Evolutionary conservation across 2,113 vertebrate genomes (phyloP).

Genomic region (Phainopepla nitens): DNA sequence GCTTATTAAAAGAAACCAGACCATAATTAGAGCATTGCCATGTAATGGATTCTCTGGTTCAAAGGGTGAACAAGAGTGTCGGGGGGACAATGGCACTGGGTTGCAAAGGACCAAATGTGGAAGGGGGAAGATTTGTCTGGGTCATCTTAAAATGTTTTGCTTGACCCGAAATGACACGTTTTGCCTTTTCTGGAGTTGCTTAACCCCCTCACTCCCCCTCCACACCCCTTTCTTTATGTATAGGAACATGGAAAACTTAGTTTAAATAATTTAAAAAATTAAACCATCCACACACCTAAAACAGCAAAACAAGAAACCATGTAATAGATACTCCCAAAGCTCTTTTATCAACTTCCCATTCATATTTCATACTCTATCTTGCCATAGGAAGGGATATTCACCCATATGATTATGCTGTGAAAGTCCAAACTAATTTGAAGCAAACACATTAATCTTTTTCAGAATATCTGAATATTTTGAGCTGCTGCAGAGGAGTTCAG

Average conservation of each 20-base stretch:
- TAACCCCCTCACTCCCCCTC: background rate
- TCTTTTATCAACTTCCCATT: background rate
- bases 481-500: background rate
- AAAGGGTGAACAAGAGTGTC: background rate
- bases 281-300: background rate
- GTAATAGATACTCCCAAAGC: background rate
- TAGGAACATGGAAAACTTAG: background rate
- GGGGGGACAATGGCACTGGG: background rate
- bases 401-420: background rate
- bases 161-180: background rate
- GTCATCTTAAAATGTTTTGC: background rate
- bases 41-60: slow-evolving; percentile 7
- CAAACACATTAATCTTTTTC: background rate
- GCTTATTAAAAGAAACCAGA: slow-evolving; percentile 36
- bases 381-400: background rate
- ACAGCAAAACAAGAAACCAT: background rate
- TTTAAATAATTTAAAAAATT: background rate
- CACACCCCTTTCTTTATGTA: background rate
- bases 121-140: background rate
- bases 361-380: background rate
- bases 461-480: background rate
- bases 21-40: background rate
- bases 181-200: background rate
- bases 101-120: background rate
- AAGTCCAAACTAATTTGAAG: background rate